phyloP scores from a whole-genome alignment of 2,888 invertebrate genomes.

The Volucella bombylans region DNA sequence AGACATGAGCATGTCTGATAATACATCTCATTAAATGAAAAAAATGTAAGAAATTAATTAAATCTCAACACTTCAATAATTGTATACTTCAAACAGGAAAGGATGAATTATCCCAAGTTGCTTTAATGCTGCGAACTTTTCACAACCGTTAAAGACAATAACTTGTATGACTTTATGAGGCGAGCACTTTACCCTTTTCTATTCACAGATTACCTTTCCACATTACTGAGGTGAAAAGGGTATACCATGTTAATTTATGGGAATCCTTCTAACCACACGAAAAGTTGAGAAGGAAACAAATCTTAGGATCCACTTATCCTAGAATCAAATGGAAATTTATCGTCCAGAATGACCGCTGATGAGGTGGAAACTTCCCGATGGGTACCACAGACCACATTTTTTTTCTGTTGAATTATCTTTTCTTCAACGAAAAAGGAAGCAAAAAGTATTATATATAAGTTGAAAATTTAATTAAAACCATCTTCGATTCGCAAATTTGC shows the following conservation, averaged over 20 bases:
- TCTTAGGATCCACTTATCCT: slow-evolving; percentile 79
- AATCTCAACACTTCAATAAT: no score
- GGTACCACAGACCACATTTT: slow-evolving; percentile 18
- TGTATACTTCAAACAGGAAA: background rate
- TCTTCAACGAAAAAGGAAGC: background rate
- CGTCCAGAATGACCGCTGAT: slow-evolving; percentile 82
- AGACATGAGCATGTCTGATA: no score
- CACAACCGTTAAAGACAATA: slow-evolving; percentile 18
- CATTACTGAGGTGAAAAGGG: background rate
- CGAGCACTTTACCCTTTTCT: slow-evolving; percentile 27
- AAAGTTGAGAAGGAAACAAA: slow-evolving; percentile 2
- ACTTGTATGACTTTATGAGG: slow-evolving; percentile 40
- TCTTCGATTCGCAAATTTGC: slow-evolving; percentile 11
- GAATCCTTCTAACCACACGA: background rate
- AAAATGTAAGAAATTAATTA: no score
- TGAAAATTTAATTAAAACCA: slow-evolving; percentile 39
- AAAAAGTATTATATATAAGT: slow-evolving; percentile 5
- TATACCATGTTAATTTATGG: slow-evolving; percentile 7
- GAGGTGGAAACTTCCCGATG: slow-evolving; percentile 81
- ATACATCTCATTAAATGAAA: no score
- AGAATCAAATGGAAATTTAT: slow-evolving; percentile 79
- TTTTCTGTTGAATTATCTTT: background rate
- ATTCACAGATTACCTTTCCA: background rate
- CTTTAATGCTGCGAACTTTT: slow-evolving; percentile 19
- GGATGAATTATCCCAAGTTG: slow-evolving; percentile 3